Conservation (phyloP, 2,888 invertebrate species). For the Lapara coniferarum region DNA sequence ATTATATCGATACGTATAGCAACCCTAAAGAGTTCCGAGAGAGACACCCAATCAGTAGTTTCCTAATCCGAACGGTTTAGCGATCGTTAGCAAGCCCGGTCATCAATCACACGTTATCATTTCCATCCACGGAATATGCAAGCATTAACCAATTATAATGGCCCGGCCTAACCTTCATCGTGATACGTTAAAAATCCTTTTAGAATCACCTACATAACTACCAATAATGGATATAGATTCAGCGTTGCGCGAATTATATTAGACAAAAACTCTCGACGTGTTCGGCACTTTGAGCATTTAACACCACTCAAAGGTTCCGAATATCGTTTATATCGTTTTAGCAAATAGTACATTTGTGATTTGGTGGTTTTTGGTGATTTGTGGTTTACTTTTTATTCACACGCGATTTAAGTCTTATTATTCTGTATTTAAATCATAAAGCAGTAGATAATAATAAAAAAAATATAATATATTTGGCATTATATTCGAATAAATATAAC, state of each 20-base stretch:
- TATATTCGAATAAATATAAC: neutral
- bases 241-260: neutral
- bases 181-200: conserved; percentile 64
- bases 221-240: conserved; percentile 14
- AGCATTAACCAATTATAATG: conserved; percentile 69
- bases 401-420: neutral
- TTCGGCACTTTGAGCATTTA: too few relatives aligned
- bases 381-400: neutral
- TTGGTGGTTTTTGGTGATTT: neutral
- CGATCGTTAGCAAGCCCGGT: conserved; percentile 60
- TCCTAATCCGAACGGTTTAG: conserved; percentile 40
- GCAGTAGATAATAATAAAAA: neutral
- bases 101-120: conserved; percentile 80
- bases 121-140: conserved; percentile 63
- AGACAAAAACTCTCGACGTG: neutral
- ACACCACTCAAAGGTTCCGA: too few relatives aligned
- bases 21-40: conserved; percentile 7
- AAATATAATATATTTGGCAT: neutral
- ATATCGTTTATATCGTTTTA: too few relatives aligned
- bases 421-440: neutral
- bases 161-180: conserved; percentile 53
- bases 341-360: neutral
- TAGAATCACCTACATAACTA: conserved; percentile 27
- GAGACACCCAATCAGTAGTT: conserved; percentile 32
- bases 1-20: too few relatives aligned